Percentiles rank a stretch among this genome's conserved stretches.
Evolutionary conservation across 2,888 invertebrate genomes (phyloP).

Genomic region (Andrena dorsata): DNA sequence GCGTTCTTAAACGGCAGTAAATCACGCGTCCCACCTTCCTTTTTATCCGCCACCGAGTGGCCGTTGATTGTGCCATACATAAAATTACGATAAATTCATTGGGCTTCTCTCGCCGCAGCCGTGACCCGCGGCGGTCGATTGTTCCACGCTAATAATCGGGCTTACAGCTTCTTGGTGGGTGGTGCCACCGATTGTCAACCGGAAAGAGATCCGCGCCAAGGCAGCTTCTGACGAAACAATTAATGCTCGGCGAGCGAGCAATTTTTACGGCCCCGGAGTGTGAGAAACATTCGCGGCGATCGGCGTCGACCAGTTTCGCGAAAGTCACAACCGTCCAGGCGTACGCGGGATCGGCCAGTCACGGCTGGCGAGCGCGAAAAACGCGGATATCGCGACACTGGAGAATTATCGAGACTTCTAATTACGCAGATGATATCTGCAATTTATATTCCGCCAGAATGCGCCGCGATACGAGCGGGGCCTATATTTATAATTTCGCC

Average conservation of each 20-base stretch:
- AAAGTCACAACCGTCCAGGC: not conserved
- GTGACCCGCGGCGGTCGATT: constrained; percentile 78
- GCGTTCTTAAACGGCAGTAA: constrained; percentile 78
- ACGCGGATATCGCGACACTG: constrained; percentile 18
- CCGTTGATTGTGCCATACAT: constrained; percentile 83
- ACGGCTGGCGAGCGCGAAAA: not conserved
- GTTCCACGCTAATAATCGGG: constrained; percentile 74
- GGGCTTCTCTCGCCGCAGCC: constrained; percentile 74
- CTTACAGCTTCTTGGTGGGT: constrained; percentile 76
- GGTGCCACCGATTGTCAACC: constrained; percentile 75
- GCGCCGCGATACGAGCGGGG: constrained; percentile 11
- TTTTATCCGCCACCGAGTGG: constrained; percentile 75
- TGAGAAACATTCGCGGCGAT: not conserved
- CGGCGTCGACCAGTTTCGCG: constrained; percentile 4
- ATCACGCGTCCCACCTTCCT: constrained; percentile 78
- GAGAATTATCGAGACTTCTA: constrained; percentile 33
- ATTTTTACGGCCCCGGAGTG: not conserved
- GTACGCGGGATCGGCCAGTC: constrained; percentile 9
- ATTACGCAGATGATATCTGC: constrained; percentile 54
- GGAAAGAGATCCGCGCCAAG: constrained; percentile 31
- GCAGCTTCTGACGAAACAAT: not conserved
- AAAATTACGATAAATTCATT: constrained; percentile 84
- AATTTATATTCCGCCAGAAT: constrained; percentile 25
- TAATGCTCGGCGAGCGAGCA: not conserved
- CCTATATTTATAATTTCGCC: constrained; percentile 47